phyloP scores from a whole-genome alignment of 2,888 invertebrate species.

The Synergus gifuensis region DNA sequence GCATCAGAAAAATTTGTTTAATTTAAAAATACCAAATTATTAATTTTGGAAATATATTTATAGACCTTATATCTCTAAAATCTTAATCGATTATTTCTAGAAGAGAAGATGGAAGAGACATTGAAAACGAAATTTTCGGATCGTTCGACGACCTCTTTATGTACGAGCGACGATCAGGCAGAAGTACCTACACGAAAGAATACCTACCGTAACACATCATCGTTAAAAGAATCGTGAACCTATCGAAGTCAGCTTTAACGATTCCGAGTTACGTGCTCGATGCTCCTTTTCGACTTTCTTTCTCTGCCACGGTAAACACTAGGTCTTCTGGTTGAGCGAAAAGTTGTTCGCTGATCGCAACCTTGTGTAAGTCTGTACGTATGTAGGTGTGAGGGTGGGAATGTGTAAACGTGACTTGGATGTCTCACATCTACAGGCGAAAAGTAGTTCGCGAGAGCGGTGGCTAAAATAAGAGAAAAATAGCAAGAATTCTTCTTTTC shows the following conservation, averaged over 20 bases:
- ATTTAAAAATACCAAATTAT: too few species aligned
- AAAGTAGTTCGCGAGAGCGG: slow-evolving; percentile 36
- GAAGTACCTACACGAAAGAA: neutral
- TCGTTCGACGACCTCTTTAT: neutral
- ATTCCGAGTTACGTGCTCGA: slow-evolving; percentile 27
- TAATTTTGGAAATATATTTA: too few species aligned
- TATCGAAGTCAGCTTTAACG: slow-evolving; percentile 35
- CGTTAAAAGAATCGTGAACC: slow-evolving; percentile 28
- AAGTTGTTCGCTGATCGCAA: slow-evolving; percentile 26
- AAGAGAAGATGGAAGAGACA: neutral
- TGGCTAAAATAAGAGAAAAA: slow-evolving; percentile 38
- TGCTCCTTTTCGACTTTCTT: slow-evolving; percentile 21
- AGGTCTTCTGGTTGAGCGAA: slow-evolving; percentile 31
- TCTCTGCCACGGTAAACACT: slow-evolving; percentile 24
- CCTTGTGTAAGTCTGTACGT: neutral
- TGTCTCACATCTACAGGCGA: slow-evolving; percentile 20
- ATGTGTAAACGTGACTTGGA: neutral
- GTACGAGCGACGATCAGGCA: neutral
- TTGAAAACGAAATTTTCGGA: neutral
- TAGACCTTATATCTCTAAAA: too few species aligned
- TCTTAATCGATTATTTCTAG: too few species aligned
- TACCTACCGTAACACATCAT: neutral
- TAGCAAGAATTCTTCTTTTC: slow-evolving; percentile 26
- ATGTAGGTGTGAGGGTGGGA: neutral
- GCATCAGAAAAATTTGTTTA: too few species aligned